Base-by-base conservation (phyloP, 2,113 vertebrate species). In the Muntiacus reevesi region DNA sequence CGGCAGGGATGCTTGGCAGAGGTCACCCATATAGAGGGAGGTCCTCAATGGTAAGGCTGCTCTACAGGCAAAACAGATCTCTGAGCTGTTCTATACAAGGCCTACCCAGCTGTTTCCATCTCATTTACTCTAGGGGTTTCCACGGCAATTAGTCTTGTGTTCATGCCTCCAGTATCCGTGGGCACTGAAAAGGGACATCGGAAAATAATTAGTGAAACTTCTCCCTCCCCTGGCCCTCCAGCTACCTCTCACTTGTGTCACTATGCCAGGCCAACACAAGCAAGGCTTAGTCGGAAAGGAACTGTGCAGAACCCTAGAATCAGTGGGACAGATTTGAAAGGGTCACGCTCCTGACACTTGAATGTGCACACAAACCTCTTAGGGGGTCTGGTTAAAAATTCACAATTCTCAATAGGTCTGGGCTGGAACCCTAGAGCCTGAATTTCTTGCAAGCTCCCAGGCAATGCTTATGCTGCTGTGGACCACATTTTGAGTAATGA, bases 81-180 rank as follows among this genome's bases (percentile, higher is more conserved):
- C 60, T 19, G 33, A 27, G 45, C 16, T 52, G 27, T 23, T 47
- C 52, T 33, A 2, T 5, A 16, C 3, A 11, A 55, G 33, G 50
- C 54, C 54, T 57, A 4, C 30, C 7, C 81, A 30, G 60, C 45
- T 84, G 71, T 78, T 95, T 45, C 79, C 60, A 27, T 79, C 84
- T 78, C 92, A 9, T 83, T 52, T 64, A 13, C 81, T 84, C 89
- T 33, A 47, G 82, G 81, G 57, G 6, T 76, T 97, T 76, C 79
- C 36, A 52, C 33, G 28, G 87, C 57, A 89, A 76, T 96, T 59
- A 89, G 57, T 64, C 88, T 45, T 71, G 79, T 45, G 43, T 78
- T 89, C 89, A 23, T 62, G 33, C 74, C 95, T 93, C 89, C 86
- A 91, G 40, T 55, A 57, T 87, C 97, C 50, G 60, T 79, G 57